Base-by-base conservation (phyloP, 1,140 invertebrate species). In the Whitmania pigra region DNA sequence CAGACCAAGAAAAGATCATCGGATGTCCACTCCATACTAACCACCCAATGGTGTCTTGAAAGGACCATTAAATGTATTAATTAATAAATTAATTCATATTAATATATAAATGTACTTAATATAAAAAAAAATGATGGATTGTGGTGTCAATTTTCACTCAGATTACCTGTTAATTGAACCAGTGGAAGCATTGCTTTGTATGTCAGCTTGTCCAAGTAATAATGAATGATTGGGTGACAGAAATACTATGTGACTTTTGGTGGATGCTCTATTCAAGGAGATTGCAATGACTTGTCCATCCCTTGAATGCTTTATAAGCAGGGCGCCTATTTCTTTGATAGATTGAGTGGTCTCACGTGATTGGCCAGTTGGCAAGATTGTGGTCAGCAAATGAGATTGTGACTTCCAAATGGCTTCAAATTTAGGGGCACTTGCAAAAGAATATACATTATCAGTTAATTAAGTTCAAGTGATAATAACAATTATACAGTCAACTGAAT, bases 1-100 rank as follows among this genome's bases (percentile, higher is more conserved):
- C 78, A 77, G n/a, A 76, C 78, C 53, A 83, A 31, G 73, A 81
- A 81, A 53, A 83, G 73, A 63, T 78, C 78, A 75, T 82, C 78
- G 69, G 66, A 76, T 40, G 79, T 79, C 82, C 82, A 83, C 7
- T 77, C 68, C 74, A 83, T 76, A 54, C 80, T 78, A 66, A 71
- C 71, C 31, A 83, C 75, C 81, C 81, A 83, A 72, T 79, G 81
- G 18, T 75, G 76, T 57, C 81, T 80, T 49, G 43, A 49, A 49
- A 49, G 43, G 43, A 49, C 0, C 43, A 49, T 49, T 11, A 49
- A 49, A 49, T 49, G 5, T 15, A 49, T 15, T 49, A 17, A n/a
- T n/a, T n/a, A n/a, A n/a, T n/a, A n/a, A n/a, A n/a, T n/a, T n/a
- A n/a, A n/a, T n/a, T n/a, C n/a, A n/a, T n/a, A n/a, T n/a, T n/a